Conservation (phyloP, 2,797 vertebrate genomes). For the Cuniculus paca region DNA sequence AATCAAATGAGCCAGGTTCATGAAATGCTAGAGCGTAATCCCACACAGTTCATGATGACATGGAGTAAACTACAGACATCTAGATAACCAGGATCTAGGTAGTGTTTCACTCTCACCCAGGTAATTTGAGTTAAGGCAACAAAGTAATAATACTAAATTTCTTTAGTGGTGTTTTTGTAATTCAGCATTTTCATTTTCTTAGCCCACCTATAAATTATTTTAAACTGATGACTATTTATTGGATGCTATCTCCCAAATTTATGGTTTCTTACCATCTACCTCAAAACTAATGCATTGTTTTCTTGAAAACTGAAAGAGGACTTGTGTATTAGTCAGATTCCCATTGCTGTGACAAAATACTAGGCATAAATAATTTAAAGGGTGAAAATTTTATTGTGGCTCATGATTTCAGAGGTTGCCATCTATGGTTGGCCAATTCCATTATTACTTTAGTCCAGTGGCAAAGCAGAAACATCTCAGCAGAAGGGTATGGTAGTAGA, state of each 20-base stretch:
- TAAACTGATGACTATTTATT: background rate
- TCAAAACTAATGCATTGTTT: background rate
- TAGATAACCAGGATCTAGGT: too few species aligned
- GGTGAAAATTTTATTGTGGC: background rate
- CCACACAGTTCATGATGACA: background rate
- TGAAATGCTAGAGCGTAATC: accelerated
- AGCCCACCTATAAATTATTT: background rate
- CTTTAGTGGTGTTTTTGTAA: background rate
- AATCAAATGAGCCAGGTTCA: too few species aligned
- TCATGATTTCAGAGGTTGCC: background rate
- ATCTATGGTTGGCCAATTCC: background rate
- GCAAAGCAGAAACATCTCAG: background rate
- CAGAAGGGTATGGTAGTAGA: background rate
- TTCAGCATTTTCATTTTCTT: background rate
- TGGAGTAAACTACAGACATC: background rate
- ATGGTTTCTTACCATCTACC: background rate
- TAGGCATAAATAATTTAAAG: background rate
- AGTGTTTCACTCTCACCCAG: background rate
- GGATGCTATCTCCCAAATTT: background rate
- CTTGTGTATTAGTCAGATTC: background rate
- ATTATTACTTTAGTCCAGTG: background rate
- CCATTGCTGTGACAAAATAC: background rate
- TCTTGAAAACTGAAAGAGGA: background rate
- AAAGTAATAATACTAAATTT: background rate
- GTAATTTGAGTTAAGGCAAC: background rate